A percentile compares a stretch with the other conserved stretches of the same genome.
These are phyloP conservation scores for Pollenia amentaria DNA, from an alignment of 2,888 invertebrate genomes.

Conservation along the genomic window DNA sequence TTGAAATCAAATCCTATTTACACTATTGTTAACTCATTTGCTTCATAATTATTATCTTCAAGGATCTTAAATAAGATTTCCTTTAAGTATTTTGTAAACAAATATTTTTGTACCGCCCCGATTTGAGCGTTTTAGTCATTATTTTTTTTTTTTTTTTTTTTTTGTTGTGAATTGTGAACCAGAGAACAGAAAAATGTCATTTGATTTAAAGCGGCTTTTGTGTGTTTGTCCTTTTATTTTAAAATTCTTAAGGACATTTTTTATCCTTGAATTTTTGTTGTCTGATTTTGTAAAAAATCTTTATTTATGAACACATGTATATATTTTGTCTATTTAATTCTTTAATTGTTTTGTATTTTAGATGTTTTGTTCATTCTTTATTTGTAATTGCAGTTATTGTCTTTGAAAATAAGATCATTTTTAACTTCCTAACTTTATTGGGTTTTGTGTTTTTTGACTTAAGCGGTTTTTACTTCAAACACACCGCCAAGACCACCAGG, in stretches of 20 bases:
- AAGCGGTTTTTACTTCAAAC: conserved; percentile 41
- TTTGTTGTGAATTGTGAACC: too few species aligned
- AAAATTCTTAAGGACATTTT: conserved; percentile 58
- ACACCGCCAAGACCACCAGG: conserved; percentile 54
- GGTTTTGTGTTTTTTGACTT: conserved; percentile 17
- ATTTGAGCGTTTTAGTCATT: neutral
- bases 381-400: conserved; percentile 66
- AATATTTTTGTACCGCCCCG: conserved; percentile 21
- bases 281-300: neutral
- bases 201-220: conserved; percentile 44
- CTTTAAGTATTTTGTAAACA: conserved; percentile 57
- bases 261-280: conserved; percentile 40
- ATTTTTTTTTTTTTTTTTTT: neutral
- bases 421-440: conserved; percentile 57
- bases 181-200: conserved; percentile 25
- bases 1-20: conserved; percentile 14
- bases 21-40: conserved; percentile 13
- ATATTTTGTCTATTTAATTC: conserved; percentile 1
- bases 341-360: conserved; percentile 20
- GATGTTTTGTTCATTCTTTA: conserved; percentile 2
- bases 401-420: conserved; percentile 48
- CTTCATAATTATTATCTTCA: conserved; percentile 36
- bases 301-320: too few species aligned
- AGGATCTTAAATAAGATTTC: conserved; percentile 29
- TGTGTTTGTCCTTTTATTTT: conserved; percentile 18